Evolutionary conservation across 2,888 invertebrate species (phyloP), one percentile per base, ranked within the genome.

Genomic region (Drosophila acutilabella): DNA sequence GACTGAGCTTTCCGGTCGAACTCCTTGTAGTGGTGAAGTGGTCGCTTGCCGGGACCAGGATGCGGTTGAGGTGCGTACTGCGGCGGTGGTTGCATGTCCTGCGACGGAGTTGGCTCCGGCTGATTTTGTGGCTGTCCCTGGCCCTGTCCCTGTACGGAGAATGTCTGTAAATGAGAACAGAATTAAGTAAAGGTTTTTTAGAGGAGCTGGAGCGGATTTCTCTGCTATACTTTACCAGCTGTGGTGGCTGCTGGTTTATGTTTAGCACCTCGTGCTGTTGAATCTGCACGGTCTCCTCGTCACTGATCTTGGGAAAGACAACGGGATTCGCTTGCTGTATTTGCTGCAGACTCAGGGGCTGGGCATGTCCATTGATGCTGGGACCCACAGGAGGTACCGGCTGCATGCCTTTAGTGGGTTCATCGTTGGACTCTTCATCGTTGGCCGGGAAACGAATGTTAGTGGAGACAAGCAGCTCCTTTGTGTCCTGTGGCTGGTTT

Each of bases 61-160:
- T 26, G 26, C 2, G 81, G 6, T 77, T 81, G 16, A 36, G 86
- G 72, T 23, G 88, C 84, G 58, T 82, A 84, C 0, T 81, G 87
- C 41, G 91, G 91, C 36, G 92, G 91, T 33, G 92, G 91, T 38
- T 90, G 84, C 90, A 91, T 91, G 11, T 92, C 90, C 6, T 81
- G 88, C 0, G 92, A 92, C 0, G 94, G 94, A 2, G 92, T 92
- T 0, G 94, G 94, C 2, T 93, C 93, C 54, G 93, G 51, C 13
- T 5, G 23, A 10, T 44, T 44, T 13, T 48, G 40, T 5, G 50
- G 4, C 8, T 18, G 59, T 11, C 38, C 23, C 11, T 62, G 68
- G 13, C 40, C 6, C 8, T 18, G 59, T 11, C 41, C 23, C 13
- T 65, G 68, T 1, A 65, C 59, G 13, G 81, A 84, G 71, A 82